These are phyloP conservation scores for Gorsachius goisagi DNA, from an alignment of 2,113 vertebrate species.

Conservation along the genomic window DNA sequence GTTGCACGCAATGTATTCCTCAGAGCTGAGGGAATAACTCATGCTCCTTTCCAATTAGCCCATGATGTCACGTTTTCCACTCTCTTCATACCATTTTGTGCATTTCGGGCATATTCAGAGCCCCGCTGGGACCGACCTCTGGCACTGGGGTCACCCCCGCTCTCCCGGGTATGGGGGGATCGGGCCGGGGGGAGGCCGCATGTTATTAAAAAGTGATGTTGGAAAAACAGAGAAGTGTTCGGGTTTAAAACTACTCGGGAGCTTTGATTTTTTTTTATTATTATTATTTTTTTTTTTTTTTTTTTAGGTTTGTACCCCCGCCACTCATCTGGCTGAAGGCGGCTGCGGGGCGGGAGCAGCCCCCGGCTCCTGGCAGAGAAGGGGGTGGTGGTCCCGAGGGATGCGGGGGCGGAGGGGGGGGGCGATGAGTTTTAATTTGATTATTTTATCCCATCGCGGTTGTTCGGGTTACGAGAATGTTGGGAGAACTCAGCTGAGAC, in stretches of 20 bases:
- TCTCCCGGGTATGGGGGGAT: background rate
- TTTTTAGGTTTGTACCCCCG: too few relatives aligned
- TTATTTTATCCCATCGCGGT: accelerated
- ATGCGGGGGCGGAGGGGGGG: too few relatives aligned
- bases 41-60: slow-evolving; percentile 34
- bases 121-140: too few relatives aligned
- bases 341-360: too few relatives aligned
- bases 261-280: background rate
- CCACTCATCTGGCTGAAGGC: too few relatives aligned
- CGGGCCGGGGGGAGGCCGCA: too few relatives aligned
- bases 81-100: slow-evolving; percentile 36
- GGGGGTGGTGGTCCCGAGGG: background rate
- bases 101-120: slow-evolving; percentile 51
- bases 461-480: background rate
- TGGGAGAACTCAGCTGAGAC: background rate
- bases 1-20: background rate
- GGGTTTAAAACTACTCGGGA: background rate
- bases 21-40: slow-evolving; percentile 35
- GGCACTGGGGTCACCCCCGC: background rate
- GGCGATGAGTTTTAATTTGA: background rate
- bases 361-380: too few relatives aligned
- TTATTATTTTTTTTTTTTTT: too few relatives aligned
- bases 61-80: slow-evolving; percentile 70
- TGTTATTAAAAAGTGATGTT: background rate
- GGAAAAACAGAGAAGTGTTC: background rate